phyloP scores from a whole-genome alignment of 2,797 vertebrate genomes.

The Betta splendens region DNA sequence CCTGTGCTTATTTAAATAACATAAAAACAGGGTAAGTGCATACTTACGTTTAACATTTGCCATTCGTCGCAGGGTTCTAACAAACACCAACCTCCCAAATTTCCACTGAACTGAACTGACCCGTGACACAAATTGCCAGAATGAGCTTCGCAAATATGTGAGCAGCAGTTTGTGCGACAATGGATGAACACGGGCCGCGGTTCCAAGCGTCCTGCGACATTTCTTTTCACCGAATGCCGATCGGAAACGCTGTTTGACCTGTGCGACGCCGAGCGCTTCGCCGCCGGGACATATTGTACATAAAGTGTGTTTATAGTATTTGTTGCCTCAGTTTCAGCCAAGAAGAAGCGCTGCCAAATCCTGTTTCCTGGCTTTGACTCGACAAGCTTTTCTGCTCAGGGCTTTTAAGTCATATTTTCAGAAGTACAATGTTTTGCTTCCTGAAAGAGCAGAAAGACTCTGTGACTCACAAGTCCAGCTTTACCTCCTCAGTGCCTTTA shows the following conservation, averaged over 20 bases:
- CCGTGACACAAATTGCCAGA: not conserved
- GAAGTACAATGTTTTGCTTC: constrained; percentile 3
- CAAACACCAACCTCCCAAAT: not conserved
- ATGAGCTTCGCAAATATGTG: not conserved
- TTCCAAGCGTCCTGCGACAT: not conserved
- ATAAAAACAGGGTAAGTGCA: constrained; percentile 29
- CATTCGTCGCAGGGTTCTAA: constrained; percentile 6
- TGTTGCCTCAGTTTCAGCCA: constrained; percentile 36
- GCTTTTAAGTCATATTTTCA: constrained; percentile 39
- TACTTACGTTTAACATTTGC: constrained; percentile 20
- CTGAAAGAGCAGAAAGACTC: constrained; percentile 25
- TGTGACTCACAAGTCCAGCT: constrained; percentile 23
- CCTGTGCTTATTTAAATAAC: constrained; percentile 18
- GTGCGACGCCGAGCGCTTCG: constrained; percentile 23
- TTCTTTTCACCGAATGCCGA: constrained; percentile 17
- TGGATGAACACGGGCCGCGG: not conserved
- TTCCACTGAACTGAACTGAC: not conserved
- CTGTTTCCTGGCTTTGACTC: constrained; percentile 42
- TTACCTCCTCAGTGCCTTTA: constrained; percentile 22
- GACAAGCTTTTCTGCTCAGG: constrained; percentile 34
- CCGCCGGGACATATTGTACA: constrained; percentile 23
- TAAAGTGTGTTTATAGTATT: constrained; percentile 36
- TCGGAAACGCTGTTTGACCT: constrained; percentile 31
- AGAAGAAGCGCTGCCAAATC: constrained; percentile 42
- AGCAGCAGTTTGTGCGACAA: not conserved